Conservation (phyloP, 2,113 vertebrate species). For the Tachysurus fulvidraco region DNA sequence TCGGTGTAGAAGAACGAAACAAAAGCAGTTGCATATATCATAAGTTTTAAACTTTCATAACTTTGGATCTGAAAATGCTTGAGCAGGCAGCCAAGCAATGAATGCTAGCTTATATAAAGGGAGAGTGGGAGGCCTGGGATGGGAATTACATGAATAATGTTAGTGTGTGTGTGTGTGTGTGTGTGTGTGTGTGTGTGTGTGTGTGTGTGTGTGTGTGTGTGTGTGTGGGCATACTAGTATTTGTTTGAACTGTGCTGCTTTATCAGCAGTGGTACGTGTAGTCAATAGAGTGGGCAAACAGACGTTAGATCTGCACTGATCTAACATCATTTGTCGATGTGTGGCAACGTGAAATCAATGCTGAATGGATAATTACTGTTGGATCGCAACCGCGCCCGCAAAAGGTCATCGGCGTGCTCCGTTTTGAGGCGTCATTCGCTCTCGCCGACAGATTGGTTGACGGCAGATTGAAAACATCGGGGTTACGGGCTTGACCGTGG, state of each 20-base stretch:
- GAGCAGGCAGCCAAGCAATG: slow-evolving; percentile 30
- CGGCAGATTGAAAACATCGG: background rate
- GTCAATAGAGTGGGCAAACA: slow-evolving; percentile 33
- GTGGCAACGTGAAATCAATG: slow-evolving; percentile 41
- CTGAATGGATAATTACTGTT: slow-evolving; percentile 21
- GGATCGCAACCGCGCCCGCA: background rate
- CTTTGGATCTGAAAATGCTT: slow-evolving; percentile 32
- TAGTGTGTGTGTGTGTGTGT: slow-evolving; percentile 15
- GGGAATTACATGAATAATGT: slow-evolving; percentile 42
- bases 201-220: background rate
- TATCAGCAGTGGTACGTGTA: slow-evolving; percentile 37
- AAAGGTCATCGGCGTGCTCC: slow-evolving; percentile 31
- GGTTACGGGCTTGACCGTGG: background rate
- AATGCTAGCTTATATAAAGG: slow-evolving; percentile 48
- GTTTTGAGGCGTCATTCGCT: background rate
- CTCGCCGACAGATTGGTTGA: background rate
- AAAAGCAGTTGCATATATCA: background rate
- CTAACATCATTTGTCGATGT: slow-evolving; percentile 31
- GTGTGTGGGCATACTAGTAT: background rate
- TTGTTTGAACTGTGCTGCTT: slow-evolving; percentile 28
- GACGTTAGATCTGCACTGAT: slow-evolving; percentile 23
- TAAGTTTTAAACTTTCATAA: slow-evolving; percentile 8
- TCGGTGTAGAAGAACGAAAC: background rate
- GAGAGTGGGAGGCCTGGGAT: slow-evolving; percentile 39
- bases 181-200: background rate